phyloP scores from a whole-genome alignment of 1,140 invertebrate species.

The Drosophila malerkotliana region DNA sequence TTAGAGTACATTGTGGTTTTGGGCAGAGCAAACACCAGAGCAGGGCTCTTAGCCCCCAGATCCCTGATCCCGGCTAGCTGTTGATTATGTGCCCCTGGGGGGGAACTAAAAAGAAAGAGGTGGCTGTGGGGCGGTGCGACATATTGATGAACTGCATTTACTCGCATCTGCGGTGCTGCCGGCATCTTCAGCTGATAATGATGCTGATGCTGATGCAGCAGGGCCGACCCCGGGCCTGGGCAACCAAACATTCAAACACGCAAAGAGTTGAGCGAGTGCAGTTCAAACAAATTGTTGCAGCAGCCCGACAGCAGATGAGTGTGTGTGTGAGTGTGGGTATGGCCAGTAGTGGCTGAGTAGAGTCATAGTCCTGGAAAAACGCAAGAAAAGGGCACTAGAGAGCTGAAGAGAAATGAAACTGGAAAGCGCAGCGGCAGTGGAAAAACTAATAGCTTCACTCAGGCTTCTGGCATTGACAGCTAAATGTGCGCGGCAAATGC shows the following conservation, averaged over 20 bases:
- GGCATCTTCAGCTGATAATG: slow-evolving; percentile 60
- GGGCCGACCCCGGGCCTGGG: slow-evolving; percentile 39
- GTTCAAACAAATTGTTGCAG: slow-evolving; percentile 60
- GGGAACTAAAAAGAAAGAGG: slow-evolving; percentile 3
- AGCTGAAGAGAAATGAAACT: slow-evolving; percentile 13
- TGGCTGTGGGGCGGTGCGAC: slow-evolving; percentile 42
- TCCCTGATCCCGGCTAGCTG: slow-evolving; percentile 20
- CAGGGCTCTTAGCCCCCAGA: slow-evolving; percentile 17
- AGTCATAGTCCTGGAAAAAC: slow-evolving; percentile 1
- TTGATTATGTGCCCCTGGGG: slow-evolving; percentile 48
- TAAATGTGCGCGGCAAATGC: slow-evolving; percentile 66
- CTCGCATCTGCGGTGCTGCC: slow-evolving; percentile 56
- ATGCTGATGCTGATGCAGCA: slow-evolving; percentile 64
- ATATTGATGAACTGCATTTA: slow-evolving; percentile 64
- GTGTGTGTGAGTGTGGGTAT: slow-evolving; percentile 1
- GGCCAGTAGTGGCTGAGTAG: neutral
- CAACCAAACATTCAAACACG: slow-evolving; percentile 8
- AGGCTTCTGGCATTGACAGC: slow-evolving; percentile 63
- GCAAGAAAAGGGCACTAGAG: slow-evolving; percentile 29
- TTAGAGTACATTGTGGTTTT: slow-evolving; percentile 14
- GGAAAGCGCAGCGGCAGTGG: slow-evolving; percentile 39
- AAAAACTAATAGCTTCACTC: slow-evolving; percentile 67
- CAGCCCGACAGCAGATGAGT: slow-evolving; percentile 32
- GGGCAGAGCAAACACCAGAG: slow-evolving; percentile 42
- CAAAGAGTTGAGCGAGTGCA: slow-evolving; percentile 52